phyloP scores from a whole-genome alignment of 2,888 invertebrate genomes.

The Pegoplata infirma region DNA sequence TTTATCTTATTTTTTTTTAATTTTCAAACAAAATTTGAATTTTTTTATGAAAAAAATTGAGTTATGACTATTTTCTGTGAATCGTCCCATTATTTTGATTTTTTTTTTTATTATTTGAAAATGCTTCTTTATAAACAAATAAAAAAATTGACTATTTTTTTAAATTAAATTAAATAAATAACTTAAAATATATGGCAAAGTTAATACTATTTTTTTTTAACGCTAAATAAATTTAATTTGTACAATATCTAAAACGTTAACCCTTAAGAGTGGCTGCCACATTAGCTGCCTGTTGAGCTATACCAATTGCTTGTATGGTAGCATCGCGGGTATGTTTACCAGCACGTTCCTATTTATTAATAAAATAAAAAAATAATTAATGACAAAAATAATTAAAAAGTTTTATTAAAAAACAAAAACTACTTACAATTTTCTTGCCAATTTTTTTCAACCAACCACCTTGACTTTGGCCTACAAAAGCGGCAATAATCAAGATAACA shows the following conservation, averaged over 20 bases:
- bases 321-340: slow-evolving; percentile 68
- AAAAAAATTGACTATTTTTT: too few relatives aligned
- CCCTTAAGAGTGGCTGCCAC: slow-evolving; percentile 66
- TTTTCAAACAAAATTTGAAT: too few relatives aligned
- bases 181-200: neutral
- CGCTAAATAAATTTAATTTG: neutral
- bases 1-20: too few relatives aligned
- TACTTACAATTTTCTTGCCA: slow-evolving; percentile 67
- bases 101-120: too few relatives aligned
- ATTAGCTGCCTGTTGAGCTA: slow-evolving; percentile 68
- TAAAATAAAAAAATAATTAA: neutral
- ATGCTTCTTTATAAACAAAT: too few relatives aligned
- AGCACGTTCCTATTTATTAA: slow-evolving; percentile 61
- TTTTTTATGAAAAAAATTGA: too few relatives aligned
- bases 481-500: slow-evolving; percentile 58
- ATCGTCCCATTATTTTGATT: too few relatives aligned
- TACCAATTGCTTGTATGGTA: slow-evolving; percentile 64
- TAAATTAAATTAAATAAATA: too few relatives aligned
- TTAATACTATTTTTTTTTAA: neutral
- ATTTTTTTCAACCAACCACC: slow-evolving; percentile 67
- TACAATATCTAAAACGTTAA: too few relatives aligned
- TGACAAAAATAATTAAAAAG: neutral
- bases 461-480: slow-evolving; percentile 63
- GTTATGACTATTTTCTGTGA: too few relatives aligned
- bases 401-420: neutral